phyloP scores from a whole-genome alignment of 2,797 vertebrate species.

The Serranus cabrilla region DNA sequence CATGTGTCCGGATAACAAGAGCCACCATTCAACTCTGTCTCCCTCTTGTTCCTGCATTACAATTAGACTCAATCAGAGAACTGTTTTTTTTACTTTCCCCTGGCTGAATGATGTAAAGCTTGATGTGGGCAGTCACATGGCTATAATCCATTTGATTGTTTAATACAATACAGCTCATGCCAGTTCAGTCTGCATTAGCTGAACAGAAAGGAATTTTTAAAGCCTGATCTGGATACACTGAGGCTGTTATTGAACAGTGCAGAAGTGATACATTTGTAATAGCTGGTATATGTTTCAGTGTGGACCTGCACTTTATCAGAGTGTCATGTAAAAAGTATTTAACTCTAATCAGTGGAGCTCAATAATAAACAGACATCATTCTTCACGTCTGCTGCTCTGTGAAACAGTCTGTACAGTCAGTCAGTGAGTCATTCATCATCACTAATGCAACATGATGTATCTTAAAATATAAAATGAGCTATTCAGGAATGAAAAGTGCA shows the following conservation, averaged over 20 bases:
- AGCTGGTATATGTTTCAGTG: neutral
- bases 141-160: constrained; percentile 37
- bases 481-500: constrained; percentile 1
- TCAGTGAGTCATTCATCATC: constrained; percentile 51
- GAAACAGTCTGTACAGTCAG: constrained; percentile 30
- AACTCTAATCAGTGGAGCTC: constrained; percentile 43
- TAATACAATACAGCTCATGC: constrained; percentile 13
- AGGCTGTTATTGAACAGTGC: neutral
- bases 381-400: constrained; percentile 4
- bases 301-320: constrained; percentile 28
- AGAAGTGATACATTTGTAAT: neutral
- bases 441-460: constrained; percentile 7
- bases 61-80: constrained; percentile 54
- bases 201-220: constrained; percentile 9
- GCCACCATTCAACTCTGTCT: constrained; percentile 57
- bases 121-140: constrained; percentile 44
- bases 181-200: constrained; percentile 23
- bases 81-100: constrained; percentile 14
- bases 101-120: constrained; percentile 43
- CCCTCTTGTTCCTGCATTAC: constrained; percentile 53
- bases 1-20: constrained; percentile 73
- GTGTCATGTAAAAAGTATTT: constrained; percentile 42
- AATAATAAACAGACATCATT: constrained; percentile 34
- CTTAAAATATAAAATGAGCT: constrained; percentile 12
- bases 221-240: constrained; percentile 1